Evolutionary conservation across 2,113 vertebrate species (phyloP), one percentile per base, ranked within the genome.

Genomic region (Drymodes brunneopygia): DNA sequence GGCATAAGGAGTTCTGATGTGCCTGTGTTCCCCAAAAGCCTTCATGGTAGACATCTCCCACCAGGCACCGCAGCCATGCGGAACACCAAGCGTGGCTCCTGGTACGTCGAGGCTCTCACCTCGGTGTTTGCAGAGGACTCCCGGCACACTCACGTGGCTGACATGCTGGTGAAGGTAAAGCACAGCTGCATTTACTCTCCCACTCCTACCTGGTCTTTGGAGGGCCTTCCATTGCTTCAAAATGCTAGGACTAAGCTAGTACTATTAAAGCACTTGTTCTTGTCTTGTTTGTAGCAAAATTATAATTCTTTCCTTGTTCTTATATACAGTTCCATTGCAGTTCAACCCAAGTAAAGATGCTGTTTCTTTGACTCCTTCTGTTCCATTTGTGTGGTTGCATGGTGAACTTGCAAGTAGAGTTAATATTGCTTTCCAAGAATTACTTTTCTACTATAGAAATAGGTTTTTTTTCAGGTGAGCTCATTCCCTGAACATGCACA

Each of bases 21-120:
- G 57, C 66, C 42, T 65, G 5, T 44, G 40, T 66, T 56, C 19
- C 10, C 29, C 33, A 28, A 22, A 25, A 60, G 29, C 2, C 24
- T 33, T 81, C 17, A 88, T 19, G 4, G 2, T 4, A 2, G 24
- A 1, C 3, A 1, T 91, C 35, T 86, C 20, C 69, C 74, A 57
- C 40, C 96, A 99, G 99, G 99, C 91, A 99, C 99, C 1, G 99
- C 99, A 1, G 99, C 99, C 81, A 99, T 99, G 98, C 97, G 99
- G 13, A 99, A 99, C 97, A 99, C 99, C 90, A 99, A 99, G 82
- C 98, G 98, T 65, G 99, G 99, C 4, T 99, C 99, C 79, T 99
- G 99, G 99, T 99, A 99, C 38, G 89, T 99, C 1, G 99, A 99
- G 96, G 99, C 99, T 33, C 98, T 99, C 23, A 97, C 98, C 23